Evolutionary conservation across 1,140 invertebrate genomes (phyloP), one percentile per base, ranked within the genome.

Genomic region (Pachyrhynchus sulphureomaculatus): DNA sequence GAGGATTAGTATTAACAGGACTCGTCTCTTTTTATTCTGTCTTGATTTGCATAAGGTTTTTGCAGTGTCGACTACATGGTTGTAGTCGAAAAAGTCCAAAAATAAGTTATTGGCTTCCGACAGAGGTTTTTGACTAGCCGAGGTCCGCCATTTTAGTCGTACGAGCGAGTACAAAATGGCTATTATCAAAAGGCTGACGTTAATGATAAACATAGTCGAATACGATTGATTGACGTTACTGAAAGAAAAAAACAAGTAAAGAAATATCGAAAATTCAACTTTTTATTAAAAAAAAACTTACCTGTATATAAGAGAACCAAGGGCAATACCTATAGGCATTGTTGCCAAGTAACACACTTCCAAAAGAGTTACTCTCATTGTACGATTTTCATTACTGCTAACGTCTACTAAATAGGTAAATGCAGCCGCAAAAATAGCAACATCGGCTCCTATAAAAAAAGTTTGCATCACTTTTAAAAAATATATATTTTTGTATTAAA

Each of bases 391-490:
- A 1, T 81, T 32, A 0, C 82, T 82, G 0, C 85, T 83, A 17
- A 90, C 77, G 64, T 91, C 89, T 5, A 87, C 83, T 26, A 91
- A 81, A 67, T 91, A 91, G 0, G 87, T 80, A 69, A 91, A 90
- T 29, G 83, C 84, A 0, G 84, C 82, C 9, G 85, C 84, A 70
- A 91, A 91, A 63, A 91, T 88, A 0, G 87, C 85, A 10, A 91
- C 80, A 68, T 90, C 87, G 3, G 85, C 86, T 6, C 57, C 57
- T 60, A 51, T 32, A 51, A 60, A 1, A 29, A 45, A 23, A 12
- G n/a, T n/a, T 29, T n/a, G n/a, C n/a, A n/a, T n/a, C n/a, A n/a
- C n/a, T n/a, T n/a, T n/a, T n/a, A n/a, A n/a, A n/a, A n/a, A n/a
- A n/a, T n/a, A n/a, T n/a, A n/a, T n/a, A n/a, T n/a, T n/a, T n/a